These are phyloP conservation scores for Rissa tridactyla DNA, from an alignment of 2,113 vertebrate genomes.

Conservation along the genomic window DNA sequence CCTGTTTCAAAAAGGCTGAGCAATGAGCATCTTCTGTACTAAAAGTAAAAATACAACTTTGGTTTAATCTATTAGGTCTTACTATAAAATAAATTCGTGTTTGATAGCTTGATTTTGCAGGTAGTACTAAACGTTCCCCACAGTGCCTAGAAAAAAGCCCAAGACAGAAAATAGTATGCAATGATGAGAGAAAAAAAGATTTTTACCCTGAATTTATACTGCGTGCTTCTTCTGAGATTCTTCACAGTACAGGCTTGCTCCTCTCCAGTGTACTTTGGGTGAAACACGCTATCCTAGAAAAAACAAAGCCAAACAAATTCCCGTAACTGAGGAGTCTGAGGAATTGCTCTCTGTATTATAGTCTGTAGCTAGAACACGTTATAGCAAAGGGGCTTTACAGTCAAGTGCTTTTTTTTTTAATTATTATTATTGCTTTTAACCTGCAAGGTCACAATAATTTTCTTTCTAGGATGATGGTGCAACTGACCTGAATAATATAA, in stretches of 20 bases:
- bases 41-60: not conserved
- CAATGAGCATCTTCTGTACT: not conserved
- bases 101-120: not conserved
- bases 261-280: slow-evolving; percentile 96
- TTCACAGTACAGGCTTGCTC: slow-evolving; percentile 96
- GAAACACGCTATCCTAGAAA: slow-evolving; percentile 90
- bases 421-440: not conserved
- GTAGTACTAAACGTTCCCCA: not conserved
- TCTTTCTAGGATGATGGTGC: not conserved
- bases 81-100: not conserved
- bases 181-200: not conserved
- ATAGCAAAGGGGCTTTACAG: not conserved
- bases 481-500: not conserved
- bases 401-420: not conserved
- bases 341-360: not conserved
- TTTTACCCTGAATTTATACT: slow-evolving; percentile 98
- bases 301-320: not conserved
- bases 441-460: not conserved
- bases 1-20: not conserved
- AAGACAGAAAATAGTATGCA: not conserved
- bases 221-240: slow-evolving; percentile 94
- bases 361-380: not conserved
- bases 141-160: not conserved
- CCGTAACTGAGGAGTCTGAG: not conserved
- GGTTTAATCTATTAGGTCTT: not conserved